Conservation (phyloP, 2,113 vertebrate species). For the Spheniscus mendiculus region DNA sequence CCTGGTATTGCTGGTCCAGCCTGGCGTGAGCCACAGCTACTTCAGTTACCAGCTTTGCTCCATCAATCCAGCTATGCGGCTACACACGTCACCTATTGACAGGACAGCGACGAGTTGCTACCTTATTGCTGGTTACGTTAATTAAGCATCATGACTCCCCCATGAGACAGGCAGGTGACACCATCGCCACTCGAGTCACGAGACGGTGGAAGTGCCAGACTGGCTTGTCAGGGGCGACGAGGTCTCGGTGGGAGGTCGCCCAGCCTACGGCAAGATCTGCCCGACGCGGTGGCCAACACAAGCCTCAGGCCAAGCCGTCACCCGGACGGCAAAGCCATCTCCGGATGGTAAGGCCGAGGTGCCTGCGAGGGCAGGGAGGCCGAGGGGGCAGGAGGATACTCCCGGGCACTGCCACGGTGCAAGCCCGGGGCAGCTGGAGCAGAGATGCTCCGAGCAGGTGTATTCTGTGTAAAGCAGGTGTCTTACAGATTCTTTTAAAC, state of each 20-base stretch:
- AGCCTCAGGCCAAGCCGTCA: background rate
- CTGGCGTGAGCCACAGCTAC: background rate
- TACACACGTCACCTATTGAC: background rate
- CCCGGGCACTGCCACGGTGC: background rate
- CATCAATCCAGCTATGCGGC: background rate
- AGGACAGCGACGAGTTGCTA: background rate
- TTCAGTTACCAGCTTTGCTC: background rate
- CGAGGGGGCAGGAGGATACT: background rate
- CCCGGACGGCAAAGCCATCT: background rate
- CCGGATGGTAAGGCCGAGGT: background rate
- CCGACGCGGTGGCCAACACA: background rate
- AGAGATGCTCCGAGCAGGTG: background rate
- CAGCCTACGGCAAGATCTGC: background rate
- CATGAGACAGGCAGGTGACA: background rate
- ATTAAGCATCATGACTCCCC: background rate
- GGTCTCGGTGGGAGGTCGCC: background rate
- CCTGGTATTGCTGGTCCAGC: background rate
- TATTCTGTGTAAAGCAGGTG: fast-evolving
- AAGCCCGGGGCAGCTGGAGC: background rate
- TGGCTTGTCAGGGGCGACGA: background rate
- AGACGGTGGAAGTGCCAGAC: background rate
- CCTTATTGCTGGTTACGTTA: background rate
- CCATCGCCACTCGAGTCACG: background rate
- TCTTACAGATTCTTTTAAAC: fast-evolving
- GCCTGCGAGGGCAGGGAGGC: background rate